Conservation (phyloP, 2,113 vertebrate genomes). For the Australoheros scitulus region DNA sequence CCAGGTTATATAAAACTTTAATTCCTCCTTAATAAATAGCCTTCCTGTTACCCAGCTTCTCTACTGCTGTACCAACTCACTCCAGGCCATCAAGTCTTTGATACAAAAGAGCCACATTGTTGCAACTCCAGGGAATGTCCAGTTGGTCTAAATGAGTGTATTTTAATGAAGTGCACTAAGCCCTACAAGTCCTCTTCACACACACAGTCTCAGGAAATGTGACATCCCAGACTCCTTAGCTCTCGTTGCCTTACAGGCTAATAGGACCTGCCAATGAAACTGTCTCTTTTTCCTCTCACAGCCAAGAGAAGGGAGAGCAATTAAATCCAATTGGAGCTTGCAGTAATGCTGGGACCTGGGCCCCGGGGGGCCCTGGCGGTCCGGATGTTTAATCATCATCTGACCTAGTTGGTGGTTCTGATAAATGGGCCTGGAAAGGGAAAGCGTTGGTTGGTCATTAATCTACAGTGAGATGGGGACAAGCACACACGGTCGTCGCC, state of each 20-base stretch:
- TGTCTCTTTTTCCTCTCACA: constrained; percentile 84
- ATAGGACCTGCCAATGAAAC: constrained; percentile 87
- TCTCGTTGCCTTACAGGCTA: constrained; percentile 78
- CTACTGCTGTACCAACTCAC: constrained; percentile 12
- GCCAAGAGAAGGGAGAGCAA: constrained; percentile 83
- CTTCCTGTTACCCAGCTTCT: constrained; percentile 4
- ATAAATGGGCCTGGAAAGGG: constrained; percentile 90
- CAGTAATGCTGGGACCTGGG: constrained; percentile 77
- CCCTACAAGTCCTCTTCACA: constrained; percentile 43
- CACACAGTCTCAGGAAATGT: constrained; percentile 64
- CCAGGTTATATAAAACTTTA: constrained; percentile 2
- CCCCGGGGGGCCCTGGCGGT: constrained; percentile 69
- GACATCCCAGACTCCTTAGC: constrained; percentile 76
- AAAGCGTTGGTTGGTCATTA: constrained; percentile 91
- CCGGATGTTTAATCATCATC: constrained; percentile 89
- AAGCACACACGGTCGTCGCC: constrained; percentile 84
- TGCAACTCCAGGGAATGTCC: constrained; percentile 59
- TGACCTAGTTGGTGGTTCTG: constrained; percentile 89
- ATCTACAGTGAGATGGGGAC: constrained; percentile 92
- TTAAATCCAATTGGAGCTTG: constrained; percentile 87
- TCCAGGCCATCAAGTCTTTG: constrained; percentile 29
- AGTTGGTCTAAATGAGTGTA: constrained; percentile 81
- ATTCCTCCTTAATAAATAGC: constrained; percentile 18
- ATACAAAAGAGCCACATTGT: constrained; percentile 6
- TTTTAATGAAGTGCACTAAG: constrained; percentile 79